These are phyloP conservation scores for Pipistrellus pipistrellus DNA, from an alignment of 2,797 vertebrate species.

Conservation along the genomic window DNA sequence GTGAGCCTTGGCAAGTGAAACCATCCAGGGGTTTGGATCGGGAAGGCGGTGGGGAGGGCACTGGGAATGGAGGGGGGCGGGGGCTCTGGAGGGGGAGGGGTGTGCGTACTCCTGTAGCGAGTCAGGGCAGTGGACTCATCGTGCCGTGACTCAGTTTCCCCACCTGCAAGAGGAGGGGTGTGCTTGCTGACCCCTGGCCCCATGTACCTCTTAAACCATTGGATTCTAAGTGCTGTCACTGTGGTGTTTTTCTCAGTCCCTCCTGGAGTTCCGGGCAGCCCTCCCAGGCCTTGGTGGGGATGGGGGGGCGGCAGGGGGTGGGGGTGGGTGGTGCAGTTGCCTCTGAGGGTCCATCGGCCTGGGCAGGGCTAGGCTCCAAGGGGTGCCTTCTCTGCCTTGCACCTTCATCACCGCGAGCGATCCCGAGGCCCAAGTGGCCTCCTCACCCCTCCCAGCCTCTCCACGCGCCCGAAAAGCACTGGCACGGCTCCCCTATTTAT, in stretches of 20 bases:
- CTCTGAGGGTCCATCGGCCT: neutral
- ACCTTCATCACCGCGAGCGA: neutral
- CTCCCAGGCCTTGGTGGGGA: neutral
- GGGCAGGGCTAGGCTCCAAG: neutral
- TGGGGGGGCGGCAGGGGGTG: no score
- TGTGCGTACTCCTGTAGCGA: accelerated
- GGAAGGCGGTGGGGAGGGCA: neutral
- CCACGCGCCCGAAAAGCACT: neutral
- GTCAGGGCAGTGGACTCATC: no score
- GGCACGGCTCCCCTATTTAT: constrained; percentile 57
- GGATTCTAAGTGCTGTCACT: neutral
- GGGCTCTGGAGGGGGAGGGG: neutral
- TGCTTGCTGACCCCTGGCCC: neutral
- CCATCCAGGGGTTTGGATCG: neutral
- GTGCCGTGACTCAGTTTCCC: neutral
- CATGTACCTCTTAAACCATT: neutral
- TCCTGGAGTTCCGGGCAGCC: neutral
- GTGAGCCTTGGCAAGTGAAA: neutral
- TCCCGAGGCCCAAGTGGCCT: neutral
- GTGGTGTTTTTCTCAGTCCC: neutral
- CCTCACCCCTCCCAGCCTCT: neutral
- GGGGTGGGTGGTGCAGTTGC: no score
- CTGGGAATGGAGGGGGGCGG: neutral
- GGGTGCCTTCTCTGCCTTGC: neutral
- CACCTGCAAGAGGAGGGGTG: neutral